Percentiles rank a stretch among this genome's conserved stretches.
Conservation (phyloP, 2,888 invertebrate genomes). For the Plutella xylostella region DNA sequence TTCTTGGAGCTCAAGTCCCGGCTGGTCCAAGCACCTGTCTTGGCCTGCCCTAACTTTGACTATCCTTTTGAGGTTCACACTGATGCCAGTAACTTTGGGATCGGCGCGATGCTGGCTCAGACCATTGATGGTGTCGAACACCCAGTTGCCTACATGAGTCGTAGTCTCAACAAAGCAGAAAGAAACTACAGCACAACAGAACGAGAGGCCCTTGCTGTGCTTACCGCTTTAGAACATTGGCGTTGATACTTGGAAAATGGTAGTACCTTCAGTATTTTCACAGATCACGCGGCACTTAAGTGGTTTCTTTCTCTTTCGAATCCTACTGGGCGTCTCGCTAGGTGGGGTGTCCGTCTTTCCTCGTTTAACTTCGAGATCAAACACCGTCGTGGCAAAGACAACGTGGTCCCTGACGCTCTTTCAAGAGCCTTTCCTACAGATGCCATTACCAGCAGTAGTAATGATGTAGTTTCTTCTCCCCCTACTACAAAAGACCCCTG, state of each 20-base stretch:
- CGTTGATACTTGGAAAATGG: conserved; percentile 5
- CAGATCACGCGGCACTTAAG: neutral
- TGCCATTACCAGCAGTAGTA: neutral
- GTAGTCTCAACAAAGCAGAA: neutral
- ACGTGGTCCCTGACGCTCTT: conserved; percentile 7
- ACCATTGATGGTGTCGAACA: conserved; percentile 8
- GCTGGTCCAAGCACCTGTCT: conserved; percentile 7
- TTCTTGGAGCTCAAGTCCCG: conserved; percentile 9
- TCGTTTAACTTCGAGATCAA: conserved; percentile 7
- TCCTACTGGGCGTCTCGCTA: conserved; percentile 5
- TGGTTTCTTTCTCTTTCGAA: conserved; percentile 9
- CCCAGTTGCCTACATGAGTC: conserved; percentile 8
- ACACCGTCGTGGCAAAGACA: conserved; percentile 11
- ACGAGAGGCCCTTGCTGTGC: neutral
- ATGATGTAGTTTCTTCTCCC: neutral
- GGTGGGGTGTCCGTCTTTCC: conserved; percentile 7
- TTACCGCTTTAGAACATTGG: neutral
- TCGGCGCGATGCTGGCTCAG: conserved; percentile 7
- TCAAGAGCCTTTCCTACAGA: conserved; percentile 1
- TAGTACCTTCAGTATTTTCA: conserved; percentile 1
- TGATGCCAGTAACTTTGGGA: conserved; percentile 2
- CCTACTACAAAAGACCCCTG: conserved; percentile 5
- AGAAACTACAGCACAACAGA: conserved; percentile 9
- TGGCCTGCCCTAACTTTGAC: conserved; percentile 8
- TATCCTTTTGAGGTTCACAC: conserved; percentile 6